A percentile compares a stretch with the other conserved stretches of the same genome.
Evolutionary conservation across 1,140 invertebrate species (phyloP).

Genomic region (Caenorhabditis elegans): WBcel235 BX284606.5:15409001-15409500

Average conservation of each 20-base stretch:
- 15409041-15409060: slow-evolving; percentile 9
- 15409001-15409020: background rate
- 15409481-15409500: slow-evolving; percentile 19
- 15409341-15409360: background rate
- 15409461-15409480: background rate
- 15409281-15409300: slow-evolving; percentile 12
- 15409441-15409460: background rate
- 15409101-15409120: background rate
- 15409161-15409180: slow-evolving; percentile 20
- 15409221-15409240: slow-evolving; percentile 24
- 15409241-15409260: background rate
- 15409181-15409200: too few relatives aligned
- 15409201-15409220: slow-evolving; percentile 5
- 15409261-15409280: slow-evolving; percentile 15
- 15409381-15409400: background rate
- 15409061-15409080: slow-evolving; percentile 13
- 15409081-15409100: background rate
- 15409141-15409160: background rate
- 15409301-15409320: background rate
- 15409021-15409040: background rate
- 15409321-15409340: background rate
- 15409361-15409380: background rate
- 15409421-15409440: background rate
- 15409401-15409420: background rate
- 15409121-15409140: slow-evolving; percentile 20